These are phyloP conservation scores for Pseudochromis fuscus DNA, from an alignment of 2,797 vertebrate genomes.

Conservation along the genomic window DNA sequence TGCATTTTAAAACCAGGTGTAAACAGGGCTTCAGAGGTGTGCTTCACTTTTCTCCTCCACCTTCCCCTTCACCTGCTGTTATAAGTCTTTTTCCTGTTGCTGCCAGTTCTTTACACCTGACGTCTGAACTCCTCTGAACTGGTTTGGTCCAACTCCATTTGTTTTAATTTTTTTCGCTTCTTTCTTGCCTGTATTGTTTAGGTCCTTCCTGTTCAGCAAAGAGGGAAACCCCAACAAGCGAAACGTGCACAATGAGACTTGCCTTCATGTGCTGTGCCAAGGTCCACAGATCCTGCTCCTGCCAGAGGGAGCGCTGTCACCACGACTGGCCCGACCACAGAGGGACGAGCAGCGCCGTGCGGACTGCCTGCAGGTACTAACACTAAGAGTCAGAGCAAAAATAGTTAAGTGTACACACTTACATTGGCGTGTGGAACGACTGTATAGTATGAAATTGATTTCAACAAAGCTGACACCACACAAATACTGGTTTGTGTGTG, in stretches of 20 bases:
- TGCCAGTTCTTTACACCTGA: neutral
- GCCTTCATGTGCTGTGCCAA: conserved; percentile 98
- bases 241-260: conserved; percentile 97
- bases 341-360: conserved; percentile 95
- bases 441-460: neutral
- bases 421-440: neutral
- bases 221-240: conserved; percentile 99
- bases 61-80: neutral
- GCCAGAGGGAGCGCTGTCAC: conserved; percentile 94
- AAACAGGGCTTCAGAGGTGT: too few relatives aligned
- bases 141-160: neutral
- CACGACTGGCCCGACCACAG: conserved; percentile 90
- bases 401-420: too few relatives aligned
- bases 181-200: conserved; percentile 61
- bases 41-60: neutral
- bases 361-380: conserved; percentile 87
- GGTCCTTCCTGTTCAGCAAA: conserved; percentile 97
- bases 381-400: too few relatives aligned
- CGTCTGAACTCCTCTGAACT: neutral
- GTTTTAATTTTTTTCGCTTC: neutral
- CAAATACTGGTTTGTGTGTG: conserved; percentile 16
- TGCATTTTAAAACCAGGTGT: too few relatives aligned
- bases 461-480: neutral
- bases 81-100: neutral
- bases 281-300: conserved; percentile 95